Evolutionary conservation across 1,140 invertebrate species (phyloP).

Genomic region (Wiebesia pumilae): DNA sequence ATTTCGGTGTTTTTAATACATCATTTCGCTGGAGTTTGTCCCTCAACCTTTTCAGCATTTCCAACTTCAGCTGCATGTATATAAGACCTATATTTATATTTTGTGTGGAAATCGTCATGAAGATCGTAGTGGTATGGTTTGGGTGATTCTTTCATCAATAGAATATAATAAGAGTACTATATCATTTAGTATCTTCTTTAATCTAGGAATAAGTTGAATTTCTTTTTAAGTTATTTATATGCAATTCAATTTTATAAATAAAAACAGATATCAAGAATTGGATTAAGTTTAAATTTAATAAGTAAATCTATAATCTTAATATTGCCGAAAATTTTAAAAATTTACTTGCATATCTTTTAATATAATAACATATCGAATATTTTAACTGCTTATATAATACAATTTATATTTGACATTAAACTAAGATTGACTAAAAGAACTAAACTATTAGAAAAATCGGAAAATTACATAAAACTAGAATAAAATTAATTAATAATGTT

Average conservation of each 20-base stretch:
- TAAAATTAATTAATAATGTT: too few species aligned
- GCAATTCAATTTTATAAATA: neutral
- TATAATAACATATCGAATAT: too few species aligned
- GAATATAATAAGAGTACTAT: constrained; percentile 40
- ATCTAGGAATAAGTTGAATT: constrained; percentile 45
- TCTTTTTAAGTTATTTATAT: neutral
- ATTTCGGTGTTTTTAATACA: constrained; percentile 75
- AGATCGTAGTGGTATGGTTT: constrained; percentile 21
- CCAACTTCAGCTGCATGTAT: constrained; percentile 77
- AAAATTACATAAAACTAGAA: too few species aligned
- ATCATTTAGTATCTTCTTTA: constrained; percentile 20
- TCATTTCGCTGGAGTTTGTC: constrained; percentile 74
- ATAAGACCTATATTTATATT: constrained; percentile 47
- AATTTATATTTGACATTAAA: too few species aligned
- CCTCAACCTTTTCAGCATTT: constrained; percentile 78
- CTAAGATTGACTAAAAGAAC: too few species aligned
- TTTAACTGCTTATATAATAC: too few species aligned
- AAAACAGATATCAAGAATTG: neutral
- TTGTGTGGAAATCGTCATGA: constrained; percentile 29
- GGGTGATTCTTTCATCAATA: constrained; percentile 31
- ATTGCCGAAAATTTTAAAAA: too few species aligned
- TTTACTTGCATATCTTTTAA: too few species aligned
- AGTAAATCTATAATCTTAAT: too few species aligned
- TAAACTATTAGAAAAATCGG: too few species aligned
- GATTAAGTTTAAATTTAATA: too few species aligned